Conservation (phyloP, 2,113 vertebrate species). For the Lampris megalopsis region DNA sequence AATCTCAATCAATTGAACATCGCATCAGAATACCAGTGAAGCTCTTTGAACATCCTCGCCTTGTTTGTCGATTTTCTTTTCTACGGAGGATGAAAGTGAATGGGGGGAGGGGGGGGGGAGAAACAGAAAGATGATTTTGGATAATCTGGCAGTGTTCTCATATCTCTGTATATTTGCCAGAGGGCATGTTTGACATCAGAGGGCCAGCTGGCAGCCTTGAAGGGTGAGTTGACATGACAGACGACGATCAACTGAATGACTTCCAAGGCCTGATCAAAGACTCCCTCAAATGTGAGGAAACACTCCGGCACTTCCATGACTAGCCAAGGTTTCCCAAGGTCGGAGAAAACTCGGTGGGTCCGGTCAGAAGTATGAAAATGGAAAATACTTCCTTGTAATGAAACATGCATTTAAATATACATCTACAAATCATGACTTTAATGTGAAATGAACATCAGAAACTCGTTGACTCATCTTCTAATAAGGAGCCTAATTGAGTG, state of each 20-base stretch:
- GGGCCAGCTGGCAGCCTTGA: slow-evolving; percentile 73
- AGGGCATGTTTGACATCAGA: slow-evolving; percentile 83
- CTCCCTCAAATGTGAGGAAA: slow-evolving; percentile 48
- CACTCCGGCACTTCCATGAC: slow-evolving; percentile 46
- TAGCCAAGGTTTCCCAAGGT: slow-evolving; percentile 42
- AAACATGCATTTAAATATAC: background rate
- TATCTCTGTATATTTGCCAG: slow-evolving; percentile 67
- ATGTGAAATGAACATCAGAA: too few species aligned
- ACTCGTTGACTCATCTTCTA: too few species aligned
- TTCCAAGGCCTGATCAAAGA: slow-evolving; percentile 77
- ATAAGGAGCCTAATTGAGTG: too few species aligned
- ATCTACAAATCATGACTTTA: background rate
- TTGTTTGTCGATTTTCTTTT: slow-evolving; percentile 48
- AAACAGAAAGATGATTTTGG: slow-evolving; percentile 51
- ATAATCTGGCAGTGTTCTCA: slow-evolving; percentile 69
- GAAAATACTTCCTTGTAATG: background rate
- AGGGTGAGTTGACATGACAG: slow-evolving; percentile 66
- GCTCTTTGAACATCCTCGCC: slow-evolving; percentile 65
- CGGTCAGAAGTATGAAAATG: background rate
- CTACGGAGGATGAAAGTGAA: slow-evolving; percentile 66
- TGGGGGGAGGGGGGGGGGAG: slow-evolving; percentile 4
- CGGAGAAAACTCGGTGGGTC: slow-evolving; percentile 16
- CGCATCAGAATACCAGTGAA: slow-evolving; percentile 46
- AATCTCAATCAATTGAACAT: slow-evolving; percentile 63
- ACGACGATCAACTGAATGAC: slow-evolving; percentile 68